phyloP scores from a whole-genome alignment of 2,888 invertebrate genomes.

The Cerastis leucographa region DNA sequence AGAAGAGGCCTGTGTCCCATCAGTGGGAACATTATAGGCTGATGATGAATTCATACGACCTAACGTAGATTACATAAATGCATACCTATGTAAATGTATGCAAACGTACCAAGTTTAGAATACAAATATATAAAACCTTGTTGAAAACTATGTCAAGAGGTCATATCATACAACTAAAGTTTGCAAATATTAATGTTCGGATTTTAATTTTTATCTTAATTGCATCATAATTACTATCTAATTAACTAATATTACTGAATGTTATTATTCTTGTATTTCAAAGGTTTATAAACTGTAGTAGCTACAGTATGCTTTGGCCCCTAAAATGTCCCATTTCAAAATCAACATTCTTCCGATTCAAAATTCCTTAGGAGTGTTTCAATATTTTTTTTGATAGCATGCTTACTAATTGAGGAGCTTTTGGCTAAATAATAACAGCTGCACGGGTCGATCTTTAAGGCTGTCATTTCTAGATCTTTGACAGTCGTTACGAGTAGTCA shows the following conservation, averaged over 20 bases:
- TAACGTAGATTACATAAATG: conserved; percentile 7
- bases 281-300: not conserved
- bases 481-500: too few species aligned
- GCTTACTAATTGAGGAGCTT: too few species aligned
- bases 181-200: conserved; percentile 15
- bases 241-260: too few species aligned
- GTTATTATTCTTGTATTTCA: not conserved
- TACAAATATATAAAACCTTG: conserved; percentile 29
- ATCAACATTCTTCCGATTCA: not conserved
- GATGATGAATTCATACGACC: conserved; percentile 15
- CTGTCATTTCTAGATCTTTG: too few species aligned
- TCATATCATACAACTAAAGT: conserved; percentile 4
- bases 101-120: conserved; percentile 20
- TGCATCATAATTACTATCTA: not conserved
- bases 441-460: too few species aligned
- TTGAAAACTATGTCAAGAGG: conserved; percentile 34
- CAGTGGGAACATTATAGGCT: too few species aligned
- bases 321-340: not conserved
- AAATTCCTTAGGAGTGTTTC: not conserved
- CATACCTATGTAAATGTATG: conserved; percentile 54
- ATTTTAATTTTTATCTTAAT: conserved; percentile 1
- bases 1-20: too few species aligned
- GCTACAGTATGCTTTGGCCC: not conserved
- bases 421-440: too few species aligned
- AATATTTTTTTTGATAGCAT: too few species aligned